Percentiles rank a stretch among this genome's conserved stretches.
Evolutionary conservation across 2,888 invertebrate genomes (phyloP).

Genomic region (Ryuthela nishihirai): DNA sequence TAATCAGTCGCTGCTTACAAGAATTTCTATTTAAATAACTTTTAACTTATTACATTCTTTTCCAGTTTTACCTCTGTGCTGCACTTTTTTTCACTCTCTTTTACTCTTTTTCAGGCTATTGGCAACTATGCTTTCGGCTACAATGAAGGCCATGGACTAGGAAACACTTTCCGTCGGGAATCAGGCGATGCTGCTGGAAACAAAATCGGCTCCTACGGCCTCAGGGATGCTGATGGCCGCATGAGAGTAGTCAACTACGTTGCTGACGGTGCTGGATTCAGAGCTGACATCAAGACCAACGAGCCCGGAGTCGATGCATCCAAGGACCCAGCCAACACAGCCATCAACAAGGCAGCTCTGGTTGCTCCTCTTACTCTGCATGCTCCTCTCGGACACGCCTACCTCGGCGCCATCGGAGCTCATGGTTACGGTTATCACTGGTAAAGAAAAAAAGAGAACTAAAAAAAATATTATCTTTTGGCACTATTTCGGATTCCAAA

Average conservation of each 20-base stretch:
- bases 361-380: no score
- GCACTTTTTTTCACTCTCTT: not conserved
- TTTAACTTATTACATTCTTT: no score
- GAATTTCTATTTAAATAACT: no score
- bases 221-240: conserved; percentile 34
- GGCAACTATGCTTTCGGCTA: conserved; percentile 40
- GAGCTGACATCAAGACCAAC: conserved; percentile 36
- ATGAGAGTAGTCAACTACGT: conserved; percentile 38
- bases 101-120: conserved; percentile 2
- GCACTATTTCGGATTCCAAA: no score
- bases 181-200: conserved; percentile 28
- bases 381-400: no score
- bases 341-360: conserved; percentile 32
- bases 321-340: conserved; percentile 15
- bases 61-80: no score
- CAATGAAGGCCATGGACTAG: conserved; percentile 38
- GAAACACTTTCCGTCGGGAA: conserved; percentile 37
- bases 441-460: no score
- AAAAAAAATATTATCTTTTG: no score
- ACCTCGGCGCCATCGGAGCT: no score
- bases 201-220: conserved; percentile 35
- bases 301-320: conserved; percentile 29
- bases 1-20: no score
- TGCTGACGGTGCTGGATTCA: conserved; percentile 36
- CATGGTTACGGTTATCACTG: no score